These are phyloP conservation scores for Pandemis cinnamomeana DNA, from an alignment of 2,888 invertebrate species.

Conservation along the genomic window DNA sequence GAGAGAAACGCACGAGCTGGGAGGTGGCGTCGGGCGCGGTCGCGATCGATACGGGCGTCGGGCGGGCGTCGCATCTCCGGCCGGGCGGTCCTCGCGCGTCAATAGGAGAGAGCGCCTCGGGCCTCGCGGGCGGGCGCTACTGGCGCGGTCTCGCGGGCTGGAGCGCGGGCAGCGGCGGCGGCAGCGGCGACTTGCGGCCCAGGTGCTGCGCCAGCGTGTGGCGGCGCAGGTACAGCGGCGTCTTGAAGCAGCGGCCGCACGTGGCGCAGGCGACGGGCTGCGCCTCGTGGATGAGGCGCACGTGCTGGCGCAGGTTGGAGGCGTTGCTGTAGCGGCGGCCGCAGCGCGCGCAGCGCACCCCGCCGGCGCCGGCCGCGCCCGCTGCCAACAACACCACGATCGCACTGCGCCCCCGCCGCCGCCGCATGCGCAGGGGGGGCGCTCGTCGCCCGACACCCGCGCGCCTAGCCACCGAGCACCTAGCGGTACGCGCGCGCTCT, in stretches of 20 bases:
- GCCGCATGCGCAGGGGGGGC: slow-evolving; percentile 35
- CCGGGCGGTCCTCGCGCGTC: slow-evolving; percentile 41
- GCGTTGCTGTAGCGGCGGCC: slow-evolving; percentile 89
- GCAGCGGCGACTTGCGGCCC: slow-evolving; percentile 59
- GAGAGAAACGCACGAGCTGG: not conserved
- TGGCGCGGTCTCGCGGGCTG: slow-evolving; percentile 31
- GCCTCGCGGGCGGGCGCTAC: slow-evolving; percentile 51
- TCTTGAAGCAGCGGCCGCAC: slow-evolving; percentile 90
- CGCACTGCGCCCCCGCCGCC: slow-evolving; percentile 60
- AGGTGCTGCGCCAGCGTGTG: slow-evolving; percentile 89
- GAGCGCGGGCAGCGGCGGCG: slow-evolving; percentile 59
- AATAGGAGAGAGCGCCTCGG: slow-evolving; percentile 46
- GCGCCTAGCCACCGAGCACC: slow-evolving; percentile 73
- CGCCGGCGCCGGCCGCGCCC: slow-evolving; percentile 61
- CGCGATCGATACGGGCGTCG: not conserved
- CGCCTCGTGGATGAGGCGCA: slow-evolving; percentile 89
- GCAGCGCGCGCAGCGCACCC: slow-evolving; percentile 86
- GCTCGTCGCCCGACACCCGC: slow-evolving; percentile 68
- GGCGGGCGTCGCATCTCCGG: slow-evolving; percentile 20
- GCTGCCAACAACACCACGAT: slow-evolving; percentile 79
- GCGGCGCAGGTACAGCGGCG: slow-evolving; percentile 90
- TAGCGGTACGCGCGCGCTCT: slow-evolving; percentile 70
- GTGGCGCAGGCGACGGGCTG: slow-evolving; percentile 88
- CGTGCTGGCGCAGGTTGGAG: slow-evolving; percentile 90
- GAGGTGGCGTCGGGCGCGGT: slow-evolving; percentile 8